Conservation (phyloP, 1,140 invertebrate genomes). For the Saccostrea echinata region DNA sequence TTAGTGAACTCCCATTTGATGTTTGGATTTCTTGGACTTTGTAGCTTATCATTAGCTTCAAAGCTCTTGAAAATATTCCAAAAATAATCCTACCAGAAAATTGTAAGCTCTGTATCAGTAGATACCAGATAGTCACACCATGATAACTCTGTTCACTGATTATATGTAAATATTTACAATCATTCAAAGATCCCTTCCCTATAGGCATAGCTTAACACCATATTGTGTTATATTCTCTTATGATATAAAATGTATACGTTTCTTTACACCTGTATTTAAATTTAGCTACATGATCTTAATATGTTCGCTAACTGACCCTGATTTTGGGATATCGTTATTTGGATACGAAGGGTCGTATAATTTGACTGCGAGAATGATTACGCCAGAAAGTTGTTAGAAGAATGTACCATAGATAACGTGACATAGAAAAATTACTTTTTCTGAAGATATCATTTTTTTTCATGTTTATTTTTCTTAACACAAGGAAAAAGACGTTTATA, state of each 20-base stretch:
- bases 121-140: background rate
- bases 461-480: background rate
- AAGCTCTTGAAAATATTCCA: constrained; percentile 35
- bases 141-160: background rate
- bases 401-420: too few relatives aligned
- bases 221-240: background rate
- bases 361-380: too few relatives aligned
- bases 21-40: constrained; percentile 13
- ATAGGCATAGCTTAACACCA: background rate
- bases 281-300: too few relatives aligned
- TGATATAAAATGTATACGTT: background rate
- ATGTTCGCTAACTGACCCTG: too few relatives aligned
- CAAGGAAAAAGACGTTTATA: background rate
- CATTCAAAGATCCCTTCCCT: background rate
- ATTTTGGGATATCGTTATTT: too few relatives aligned
- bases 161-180: constrained; percentile 22
- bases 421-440: too few relatives aligned
- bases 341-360: too few relatives aligned
- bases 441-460: too few relatives aligned
- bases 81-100: constrained; percentile 27
- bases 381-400: too few relatives aligned
- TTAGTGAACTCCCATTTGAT: constrained; percentile 37
- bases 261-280: background rate
- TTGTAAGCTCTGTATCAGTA: background rate
- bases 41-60: constrained; percentile 5